Evolutionary conservation across 2,797 vertebrate genomes (phyloP), one percentile per base, ranked within the genome.

Genomic region (Scolopax bukidnonensis): DNA sequence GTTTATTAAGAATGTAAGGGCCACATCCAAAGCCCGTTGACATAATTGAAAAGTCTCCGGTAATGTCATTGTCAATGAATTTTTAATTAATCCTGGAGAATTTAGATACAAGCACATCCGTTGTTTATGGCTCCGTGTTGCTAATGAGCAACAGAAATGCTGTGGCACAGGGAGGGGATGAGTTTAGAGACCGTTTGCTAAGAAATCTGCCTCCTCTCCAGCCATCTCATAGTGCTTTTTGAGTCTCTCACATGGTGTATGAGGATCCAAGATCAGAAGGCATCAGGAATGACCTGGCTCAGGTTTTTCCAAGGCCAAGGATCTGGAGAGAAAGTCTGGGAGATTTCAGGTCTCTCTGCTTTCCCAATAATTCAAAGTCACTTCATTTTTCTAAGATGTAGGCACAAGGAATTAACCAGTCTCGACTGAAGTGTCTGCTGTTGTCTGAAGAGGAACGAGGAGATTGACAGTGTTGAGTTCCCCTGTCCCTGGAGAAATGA

Each of bases 1-100:
- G 40, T 96, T 93, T 94, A 86, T 87, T 81, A 84, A 54, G 78
- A 87, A 77, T 7, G 12, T 28, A 15, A 89, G 59, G 33, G 75
- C 70, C 69, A 54, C 9, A 56, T 54, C 59, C 80, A 86, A 48
- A 90, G 64, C 36, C 43, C 17, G 2, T 14, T 56, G 47, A 33
- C 48, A 28, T n/a, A 47, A 74, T 2, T 60, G 77, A 73, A 56
- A 88, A 89, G 76, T 64, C 79, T 84, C 61, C 11, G 10, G 59
- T 68, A 61, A 45, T 9, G 18, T 32, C 16, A 6, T 12, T 38
- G 63, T 51, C 70, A 1, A 3, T 74, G 30, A 54, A 38, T 57
- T 93, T 36, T 36, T 36, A n/a, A 64, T 84, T 56, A 89, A 64
- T 77, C 60, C 82, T 36, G 40, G 33, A 70, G 41, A 93, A 74